Evolutionary conservation across 2,113 vertebrate genomes (phyloP).

Genomic region (Cryptotis parvus): DNA sequence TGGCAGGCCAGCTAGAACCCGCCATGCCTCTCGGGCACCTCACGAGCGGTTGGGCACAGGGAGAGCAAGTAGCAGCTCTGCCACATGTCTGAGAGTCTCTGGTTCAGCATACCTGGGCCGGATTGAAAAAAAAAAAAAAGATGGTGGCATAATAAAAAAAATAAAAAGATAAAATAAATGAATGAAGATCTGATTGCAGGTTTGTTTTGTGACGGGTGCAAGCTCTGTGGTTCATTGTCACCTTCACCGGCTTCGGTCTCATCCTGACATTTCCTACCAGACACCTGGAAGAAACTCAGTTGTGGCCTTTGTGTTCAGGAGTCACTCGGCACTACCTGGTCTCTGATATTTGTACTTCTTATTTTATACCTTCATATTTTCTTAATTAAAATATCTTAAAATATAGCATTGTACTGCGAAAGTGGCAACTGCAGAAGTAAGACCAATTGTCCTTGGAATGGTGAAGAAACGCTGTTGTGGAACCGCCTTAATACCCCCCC

Average conservation of each 20-base stretch:
- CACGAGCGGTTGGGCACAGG: too few species aligned
- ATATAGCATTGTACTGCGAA: neutral
- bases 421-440: neutral
- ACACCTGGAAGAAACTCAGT: neutral
- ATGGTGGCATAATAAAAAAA: too few species aligned
- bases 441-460: constrained; percentile 44
- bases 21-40: too few species aligned
- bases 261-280: constrained; percentile 15
- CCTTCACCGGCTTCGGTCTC: constrained; percentile 47
- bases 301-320: constrained; percentile 53
- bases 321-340: constrained; percentile 45
- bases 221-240: neutral
- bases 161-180: neutral
- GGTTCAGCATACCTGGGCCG: too few species aligned
- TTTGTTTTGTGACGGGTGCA: constrained; percentile 41
- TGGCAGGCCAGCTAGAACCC: too few species aligned
- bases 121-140: too few species aligned
- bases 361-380: constrained; percentile 15
- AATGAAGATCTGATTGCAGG: constrained; percentile 46
- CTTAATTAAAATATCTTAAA: constrained; percentile 54
- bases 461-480: neutral
- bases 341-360: neutral
- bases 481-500: neutral
- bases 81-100: too few species aligned
- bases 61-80: too few species aligned